Evolutionary conservation across 2,888 invertebrate genomes (phyloP).

Genomic region (Pocota personata): DNA sequence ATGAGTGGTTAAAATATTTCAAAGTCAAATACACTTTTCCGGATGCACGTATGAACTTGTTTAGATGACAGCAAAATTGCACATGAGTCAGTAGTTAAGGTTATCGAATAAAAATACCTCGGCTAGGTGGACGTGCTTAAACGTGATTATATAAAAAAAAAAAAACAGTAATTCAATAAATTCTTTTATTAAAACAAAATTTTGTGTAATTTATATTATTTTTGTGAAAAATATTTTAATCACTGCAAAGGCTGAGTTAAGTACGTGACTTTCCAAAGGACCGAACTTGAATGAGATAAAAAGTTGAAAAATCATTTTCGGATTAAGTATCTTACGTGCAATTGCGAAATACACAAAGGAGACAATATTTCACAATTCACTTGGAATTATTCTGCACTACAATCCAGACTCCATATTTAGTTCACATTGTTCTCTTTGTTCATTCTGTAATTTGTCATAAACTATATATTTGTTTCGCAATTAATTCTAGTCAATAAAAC

Average conservation of each 20-base stretch:
- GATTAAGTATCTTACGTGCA: conserved; percentile 6
- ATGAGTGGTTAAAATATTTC: neutral
- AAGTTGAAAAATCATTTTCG: neutral
- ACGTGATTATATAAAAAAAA: too few relatives aligned
- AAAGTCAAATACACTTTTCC: neutral
- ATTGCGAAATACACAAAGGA: conserved; percentile 46
- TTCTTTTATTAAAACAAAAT: too few relatives aligned
- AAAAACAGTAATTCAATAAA: too few relatives aligned
- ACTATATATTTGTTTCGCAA: conserved; percentile 3
- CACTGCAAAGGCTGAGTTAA: neutral
- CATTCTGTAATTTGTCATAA: neutral
- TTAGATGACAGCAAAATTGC: neutral
- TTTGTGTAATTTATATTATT: too few relatives aligned
- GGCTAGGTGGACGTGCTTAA: too few relatives aligned
- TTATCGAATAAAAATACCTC: too few relatives aligned
- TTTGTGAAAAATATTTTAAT: neutral
- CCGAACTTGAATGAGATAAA: neutral
- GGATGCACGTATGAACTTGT: neutral
- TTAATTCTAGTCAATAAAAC: neutral
- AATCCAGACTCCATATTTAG: neutral
- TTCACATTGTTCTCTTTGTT: neutral
- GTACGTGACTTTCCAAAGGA: neutral
- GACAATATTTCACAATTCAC: conserved; percentile 6
- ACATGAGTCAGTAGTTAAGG: too few relatives aligned
- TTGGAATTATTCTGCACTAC: neutral